These are phyloP conservation scores for Borostomias antarcticus DNA, from an alignment of 2,797 vertebrate species.

Conservation along the genomic window DNA sequence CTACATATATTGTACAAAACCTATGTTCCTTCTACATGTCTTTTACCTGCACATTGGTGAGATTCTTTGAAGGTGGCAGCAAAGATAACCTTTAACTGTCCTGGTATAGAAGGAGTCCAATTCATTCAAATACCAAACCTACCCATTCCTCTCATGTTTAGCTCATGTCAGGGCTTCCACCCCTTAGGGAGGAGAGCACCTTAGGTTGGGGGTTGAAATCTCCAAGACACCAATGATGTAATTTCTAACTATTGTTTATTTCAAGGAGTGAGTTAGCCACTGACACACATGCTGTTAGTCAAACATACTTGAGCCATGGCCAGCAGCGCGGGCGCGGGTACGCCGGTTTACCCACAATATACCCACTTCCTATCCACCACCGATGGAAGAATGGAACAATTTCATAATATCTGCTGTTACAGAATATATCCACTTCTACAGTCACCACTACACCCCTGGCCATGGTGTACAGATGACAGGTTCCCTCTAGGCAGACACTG, in stretches of 20 bases:
- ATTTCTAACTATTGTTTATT: conserved; percentile 54
- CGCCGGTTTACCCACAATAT: too few relatives aligned
- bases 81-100: conserved; percentile 7
- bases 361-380: too few relatives aligned
- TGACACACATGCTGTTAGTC: conserved; percentile 65
- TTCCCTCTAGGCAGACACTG: conserved; percentile 41
- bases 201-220: conserved; percentile 26
- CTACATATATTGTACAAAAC: conserved; percentile 44
- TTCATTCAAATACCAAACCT: conserved; percentile 26
- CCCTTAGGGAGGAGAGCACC: too few relatives aligned
- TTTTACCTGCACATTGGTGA: not conserved
- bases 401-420: too few relatives aligned
- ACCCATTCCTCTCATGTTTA: conserved; percentile 29
- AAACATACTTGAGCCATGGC: conserved; percentile 43
- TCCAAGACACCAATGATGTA: conserved; percentile 40
- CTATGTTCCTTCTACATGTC: conserved; percentile 30
- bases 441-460: too few relatives aligned
- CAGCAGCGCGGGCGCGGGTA: too few relatives aligned
- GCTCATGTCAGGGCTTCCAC: too few relatives aligned
- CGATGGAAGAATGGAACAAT: too few relatives aligned
- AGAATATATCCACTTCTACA: too few relatives aligned
- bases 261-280: conserved; percentile 60
- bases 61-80: conserved; percentile 36
- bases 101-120: conserved; percentile 38
- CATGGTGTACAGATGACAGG: conserved; percentile 37